phyloP scores from a whole-genome alignment of 2,797 vertebrate genomes.

The Mareca strepera region DNA sequence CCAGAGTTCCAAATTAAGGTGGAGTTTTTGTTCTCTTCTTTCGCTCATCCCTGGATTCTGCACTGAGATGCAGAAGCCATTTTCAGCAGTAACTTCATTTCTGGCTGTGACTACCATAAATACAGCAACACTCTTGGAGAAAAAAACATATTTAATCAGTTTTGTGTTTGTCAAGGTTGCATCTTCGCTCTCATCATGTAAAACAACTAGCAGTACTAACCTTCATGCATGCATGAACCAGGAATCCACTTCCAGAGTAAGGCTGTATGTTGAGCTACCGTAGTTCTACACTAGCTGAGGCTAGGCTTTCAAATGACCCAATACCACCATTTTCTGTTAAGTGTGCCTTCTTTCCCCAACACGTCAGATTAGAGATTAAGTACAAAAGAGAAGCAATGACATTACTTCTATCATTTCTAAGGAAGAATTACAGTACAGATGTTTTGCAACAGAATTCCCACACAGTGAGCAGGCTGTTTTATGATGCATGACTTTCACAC shows the following conservation, averaged over 20 bases:
- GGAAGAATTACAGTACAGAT: background rate
- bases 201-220: background rate
- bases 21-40: background rate
- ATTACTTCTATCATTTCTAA: background rate
- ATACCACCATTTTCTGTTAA: background rate
- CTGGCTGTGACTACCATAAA: constrained; percentile 7
- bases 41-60: background rate
- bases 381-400: background rate
- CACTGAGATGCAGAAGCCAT: background rate
- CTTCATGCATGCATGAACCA: background rate
- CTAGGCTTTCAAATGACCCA: background rate
- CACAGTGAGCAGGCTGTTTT: background rate
- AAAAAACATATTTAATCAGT: background rate
- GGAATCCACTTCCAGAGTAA: background rate
- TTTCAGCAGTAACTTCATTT: constrained; percentile 26
- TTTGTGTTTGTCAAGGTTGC: background rate
- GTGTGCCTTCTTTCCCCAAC: background rate
- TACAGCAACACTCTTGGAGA: background rate
- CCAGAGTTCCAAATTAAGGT: background rate
- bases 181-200: background rate
- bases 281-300: constrained; percentile 37
- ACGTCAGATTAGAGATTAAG: rapidly evolving
- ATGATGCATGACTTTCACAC: background rate
- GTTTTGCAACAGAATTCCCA: background rate
- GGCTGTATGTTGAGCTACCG: constrained; percentile 30